phyloP scores from a whole-genome alignment of 2,888 invertebrate species.

The Heliconius ethilla region DNA sequence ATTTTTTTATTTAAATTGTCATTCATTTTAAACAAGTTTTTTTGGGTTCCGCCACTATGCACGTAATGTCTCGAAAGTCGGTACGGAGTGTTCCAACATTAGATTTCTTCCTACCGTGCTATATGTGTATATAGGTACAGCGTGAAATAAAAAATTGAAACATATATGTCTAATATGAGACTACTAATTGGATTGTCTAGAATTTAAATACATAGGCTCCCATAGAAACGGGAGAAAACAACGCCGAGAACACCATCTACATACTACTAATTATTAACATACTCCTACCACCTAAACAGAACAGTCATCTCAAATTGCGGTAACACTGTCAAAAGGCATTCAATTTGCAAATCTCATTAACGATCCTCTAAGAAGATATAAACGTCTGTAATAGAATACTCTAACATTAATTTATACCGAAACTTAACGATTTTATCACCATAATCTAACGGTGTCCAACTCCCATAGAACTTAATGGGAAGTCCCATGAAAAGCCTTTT shows the following conservation, averaged over 20 bases:
- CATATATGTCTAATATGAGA: no score
- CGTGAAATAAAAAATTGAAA: background rate
- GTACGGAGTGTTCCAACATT: background rate
- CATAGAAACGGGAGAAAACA: no score
- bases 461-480: conserved; percentile 42
- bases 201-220: no score
- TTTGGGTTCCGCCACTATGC: background rate
- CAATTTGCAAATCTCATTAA: conserved; percentile 21
- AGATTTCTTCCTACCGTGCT: background rate
- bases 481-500: conserved; percentile 41
- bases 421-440: conserved; percentile 41
- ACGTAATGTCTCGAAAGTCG: background rate
- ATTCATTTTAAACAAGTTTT: no score
- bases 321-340: conserved; percentile 4
- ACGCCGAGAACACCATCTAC: no score
- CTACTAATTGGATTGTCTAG: no score
- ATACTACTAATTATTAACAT: no score
- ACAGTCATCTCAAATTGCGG: background rate
- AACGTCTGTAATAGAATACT: conserved; percentile 28
- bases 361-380: conserved; percentile 12
- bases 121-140: no score
- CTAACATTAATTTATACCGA: conserved; percentile 34
- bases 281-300: background rate
- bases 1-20: no score
- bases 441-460: conserved; percentile 33